phyloP scores from a whole-genome alignment of 2,797 vertebrate genomes.

The Nyctalus aviator region DNA sequence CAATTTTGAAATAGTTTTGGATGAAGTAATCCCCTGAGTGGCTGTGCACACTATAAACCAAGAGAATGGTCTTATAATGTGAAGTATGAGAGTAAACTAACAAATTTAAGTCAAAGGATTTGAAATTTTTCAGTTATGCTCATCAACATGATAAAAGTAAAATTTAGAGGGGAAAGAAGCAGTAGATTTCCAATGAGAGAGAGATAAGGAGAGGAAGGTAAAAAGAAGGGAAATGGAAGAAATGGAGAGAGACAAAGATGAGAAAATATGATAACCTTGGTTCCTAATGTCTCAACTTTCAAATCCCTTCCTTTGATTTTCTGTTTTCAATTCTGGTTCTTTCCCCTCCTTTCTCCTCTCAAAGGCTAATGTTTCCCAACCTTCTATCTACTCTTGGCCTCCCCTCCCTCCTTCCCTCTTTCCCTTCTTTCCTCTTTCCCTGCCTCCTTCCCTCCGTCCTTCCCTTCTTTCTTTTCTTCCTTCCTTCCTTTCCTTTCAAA shows the following conservation, averaged over 20 bases:
- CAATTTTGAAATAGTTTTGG: not conserved
- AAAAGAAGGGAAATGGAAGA: not conserved
- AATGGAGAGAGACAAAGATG: not conserved
- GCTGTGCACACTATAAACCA: not conserved
- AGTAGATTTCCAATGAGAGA: not conserved
- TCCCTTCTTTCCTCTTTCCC: no score
- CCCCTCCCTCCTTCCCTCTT: no score
- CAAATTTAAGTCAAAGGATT: not conserved
- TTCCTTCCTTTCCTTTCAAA: no score
- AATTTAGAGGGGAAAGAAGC: not conserved
- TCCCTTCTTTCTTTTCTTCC: no score
- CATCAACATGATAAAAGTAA: not conserved
- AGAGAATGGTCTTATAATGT: not conserved
- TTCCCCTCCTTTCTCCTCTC: not conserved
- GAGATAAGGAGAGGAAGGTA: no score
- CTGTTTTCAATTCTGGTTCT: not conserved
- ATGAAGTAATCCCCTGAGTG: not conserved
- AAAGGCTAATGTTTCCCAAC: not conserved
- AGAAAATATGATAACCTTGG: not conserved
- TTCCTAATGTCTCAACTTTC: not conserved
- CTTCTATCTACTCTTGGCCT: not conserved
- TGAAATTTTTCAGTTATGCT: not conserved
- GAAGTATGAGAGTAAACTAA: not conserved
- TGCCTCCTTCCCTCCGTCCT: no score
- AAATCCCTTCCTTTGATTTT: not conserved